A percentile compares a stretch with the other conserved stretches of the same genome.
Conservation (phyloP, 2,113 vertebrate genomes). For the Notiomystis cincta region DNA sequence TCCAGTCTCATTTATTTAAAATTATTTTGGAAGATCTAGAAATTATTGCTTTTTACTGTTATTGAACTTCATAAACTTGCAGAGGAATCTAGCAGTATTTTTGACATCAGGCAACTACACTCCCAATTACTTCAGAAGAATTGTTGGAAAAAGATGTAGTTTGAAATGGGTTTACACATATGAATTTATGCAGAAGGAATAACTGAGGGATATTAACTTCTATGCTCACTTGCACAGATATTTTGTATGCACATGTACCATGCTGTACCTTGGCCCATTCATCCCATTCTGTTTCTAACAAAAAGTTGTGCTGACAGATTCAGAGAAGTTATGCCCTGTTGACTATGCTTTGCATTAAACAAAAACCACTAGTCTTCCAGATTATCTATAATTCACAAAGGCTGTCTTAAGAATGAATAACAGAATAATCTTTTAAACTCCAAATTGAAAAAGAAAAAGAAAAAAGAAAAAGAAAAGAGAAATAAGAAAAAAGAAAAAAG, state of each 20-base stretch:
- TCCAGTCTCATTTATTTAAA: not conserved
- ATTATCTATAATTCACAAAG: not conserved
- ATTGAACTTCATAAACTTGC: not conserved
- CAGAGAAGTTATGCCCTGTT: not conserved
- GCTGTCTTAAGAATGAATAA: not conserved
- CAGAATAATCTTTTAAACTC: not conserved
- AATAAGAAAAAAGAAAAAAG: not conserved
- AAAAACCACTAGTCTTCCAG: rapidly evolving
- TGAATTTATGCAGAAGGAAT: not conserved
- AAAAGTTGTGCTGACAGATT: not conserved
- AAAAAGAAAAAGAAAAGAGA: not conserved
- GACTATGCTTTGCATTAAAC: not conserved
- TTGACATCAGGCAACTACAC: not conserved
- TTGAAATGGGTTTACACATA: not conserved
- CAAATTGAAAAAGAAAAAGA: not conserved
- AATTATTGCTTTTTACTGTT: not conserved
- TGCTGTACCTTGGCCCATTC: not conserved
- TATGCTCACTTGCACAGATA: not conserved
- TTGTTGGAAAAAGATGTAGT: not conserved
- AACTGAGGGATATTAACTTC: not conserved
- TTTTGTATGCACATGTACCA: not conserved
- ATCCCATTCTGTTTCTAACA: not conserved
- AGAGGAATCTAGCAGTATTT: not conserved
- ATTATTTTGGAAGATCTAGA: not conserved
- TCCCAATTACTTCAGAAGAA: not conserved